Evolutionary conservation across 2,113 vertebrate genomes (phyloP).

Genomic region (Mohoua ochrocephala): DNA sequence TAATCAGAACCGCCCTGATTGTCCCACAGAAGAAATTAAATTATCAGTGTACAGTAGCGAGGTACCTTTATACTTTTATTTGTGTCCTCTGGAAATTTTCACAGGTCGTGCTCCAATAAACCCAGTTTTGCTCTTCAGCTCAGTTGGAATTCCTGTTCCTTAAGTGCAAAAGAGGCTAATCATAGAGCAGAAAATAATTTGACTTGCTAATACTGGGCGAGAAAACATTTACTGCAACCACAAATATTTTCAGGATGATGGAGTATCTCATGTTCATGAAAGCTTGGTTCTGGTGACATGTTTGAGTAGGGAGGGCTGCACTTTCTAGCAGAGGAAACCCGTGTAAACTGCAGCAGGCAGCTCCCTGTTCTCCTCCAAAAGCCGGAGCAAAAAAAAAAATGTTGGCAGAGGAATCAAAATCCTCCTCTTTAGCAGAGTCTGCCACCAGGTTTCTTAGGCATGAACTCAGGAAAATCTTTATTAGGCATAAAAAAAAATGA

Average conservation of each 20-base stretch:
- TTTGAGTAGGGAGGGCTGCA: background rate
- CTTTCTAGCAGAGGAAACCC: constrained; percentile 6
- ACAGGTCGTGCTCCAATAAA: background rate
- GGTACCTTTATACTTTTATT: background rate
- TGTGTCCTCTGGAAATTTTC: background rate
- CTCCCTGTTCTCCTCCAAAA: background rate
- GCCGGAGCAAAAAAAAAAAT: background rate
- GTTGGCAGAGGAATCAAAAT: background rate
- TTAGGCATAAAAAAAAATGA: background rate
- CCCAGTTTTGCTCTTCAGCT: constrained; percentile 38
- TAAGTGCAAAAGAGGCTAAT: constrained; percentile 67
- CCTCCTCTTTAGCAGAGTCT: background rate
- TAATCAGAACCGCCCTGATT: background rate
- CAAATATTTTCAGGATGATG: constrained; percentile 62
- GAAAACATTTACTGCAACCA: constrained; percentile 63
- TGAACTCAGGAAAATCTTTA: background rate
- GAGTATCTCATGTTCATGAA: background rate
- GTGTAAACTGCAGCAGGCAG: background rate
- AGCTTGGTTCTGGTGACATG: constrained; percentile 38
- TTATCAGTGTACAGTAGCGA: background rate
- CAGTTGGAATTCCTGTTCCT: constrained; percentile 59
- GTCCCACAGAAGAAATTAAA: background rate
- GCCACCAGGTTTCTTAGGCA: background rate
- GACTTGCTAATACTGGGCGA: constrained; percentile 66
- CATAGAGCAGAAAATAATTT: constrained; percentile 65